Evolutionary conservation across 2,113 vertebrate genomes (phyloP).

Genomic region (Formicarius rufipectus): DNA sequence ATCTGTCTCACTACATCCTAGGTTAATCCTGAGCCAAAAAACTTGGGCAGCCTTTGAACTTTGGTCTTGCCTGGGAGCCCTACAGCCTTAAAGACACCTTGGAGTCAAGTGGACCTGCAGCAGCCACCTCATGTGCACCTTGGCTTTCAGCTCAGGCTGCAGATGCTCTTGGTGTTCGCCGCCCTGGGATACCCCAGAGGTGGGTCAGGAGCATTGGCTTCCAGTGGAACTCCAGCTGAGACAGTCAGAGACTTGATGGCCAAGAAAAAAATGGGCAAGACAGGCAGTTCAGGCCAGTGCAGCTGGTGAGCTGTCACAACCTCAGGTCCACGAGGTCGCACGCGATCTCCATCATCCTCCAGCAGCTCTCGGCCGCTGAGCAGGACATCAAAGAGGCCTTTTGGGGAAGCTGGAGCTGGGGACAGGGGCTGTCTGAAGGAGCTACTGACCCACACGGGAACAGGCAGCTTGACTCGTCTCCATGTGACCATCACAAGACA

Average conservation of each 20-base stretch:
- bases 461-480: rapidly evolving
- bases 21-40: not conserved
- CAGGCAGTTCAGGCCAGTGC: not conserved
- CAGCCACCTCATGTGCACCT: not conserved
- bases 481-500: not conserved
- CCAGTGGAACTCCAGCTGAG: not conserved
- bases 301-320: not conserved
- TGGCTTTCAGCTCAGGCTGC: not conserved
- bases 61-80: not conserved
- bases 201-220: not conserved
- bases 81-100: not conserved
- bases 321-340: not conserved
- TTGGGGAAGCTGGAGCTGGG: not conserved
- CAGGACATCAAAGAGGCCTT: not conserved
- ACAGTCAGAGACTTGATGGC: not conserved
- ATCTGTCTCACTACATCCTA: not conserved
- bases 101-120: not conserved
- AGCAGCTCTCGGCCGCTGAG: not conserved
- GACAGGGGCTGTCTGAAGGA: not conserved
- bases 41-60: not conserved
- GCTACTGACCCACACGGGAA: not conserved
- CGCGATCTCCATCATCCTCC: rapidly evolving
- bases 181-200: not conserved
- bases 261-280: not conserved
- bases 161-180: not conserved